Conservation (phyloP, 37 sponge, comb jelly and placozoan genomes). For the Bolinopsis microptera region DNA sequence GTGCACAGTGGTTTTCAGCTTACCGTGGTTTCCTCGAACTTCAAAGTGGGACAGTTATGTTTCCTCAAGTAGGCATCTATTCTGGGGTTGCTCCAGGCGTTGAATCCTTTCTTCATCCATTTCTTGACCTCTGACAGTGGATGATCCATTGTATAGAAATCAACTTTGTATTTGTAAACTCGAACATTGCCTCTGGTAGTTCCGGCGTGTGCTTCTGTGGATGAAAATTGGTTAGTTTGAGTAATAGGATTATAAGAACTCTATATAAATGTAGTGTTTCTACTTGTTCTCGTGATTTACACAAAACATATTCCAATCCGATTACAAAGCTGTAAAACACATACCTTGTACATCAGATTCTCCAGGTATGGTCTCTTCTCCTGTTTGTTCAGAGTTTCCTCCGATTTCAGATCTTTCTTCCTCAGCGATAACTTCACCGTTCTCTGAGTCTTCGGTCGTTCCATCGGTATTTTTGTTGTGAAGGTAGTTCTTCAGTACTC, state of each 20-base stretch:
- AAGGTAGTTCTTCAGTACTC: not conserved
- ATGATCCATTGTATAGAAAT: not conserved
- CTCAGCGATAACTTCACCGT: not conserved
- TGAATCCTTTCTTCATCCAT: not conserved
- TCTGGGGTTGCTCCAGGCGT: not conserved
- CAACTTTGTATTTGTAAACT: not conserved
- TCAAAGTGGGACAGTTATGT: not conserved
- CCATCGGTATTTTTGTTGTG: not conserved
- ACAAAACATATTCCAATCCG: too few relatives aligned
- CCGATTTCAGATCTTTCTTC: too few relatives aligned
- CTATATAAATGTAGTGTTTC: too few relatives aligned
- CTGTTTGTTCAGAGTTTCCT: too few relatives aligned
- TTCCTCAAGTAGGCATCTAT: not conserved
- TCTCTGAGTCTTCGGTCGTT: not conserved
- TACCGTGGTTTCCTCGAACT: not conserved
- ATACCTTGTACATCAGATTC: too few relatives aligned
- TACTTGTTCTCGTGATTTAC: too few relatives aligned
- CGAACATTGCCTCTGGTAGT: not conserved
- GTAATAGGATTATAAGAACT: not conserved
- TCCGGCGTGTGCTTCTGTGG: not conserved
- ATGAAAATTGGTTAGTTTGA: not conserved
- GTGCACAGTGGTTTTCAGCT: too few relatives aligned
- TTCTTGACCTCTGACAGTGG: not conserved
- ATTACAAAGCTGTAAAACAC: too few relatives aligned
- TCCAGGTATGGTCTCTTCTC: too few relatives aligned